Evolutionary conservation across 2,113 vertebrate species (phyloP).

Genomic region (Herpetotheres cachinnans): DNA sequence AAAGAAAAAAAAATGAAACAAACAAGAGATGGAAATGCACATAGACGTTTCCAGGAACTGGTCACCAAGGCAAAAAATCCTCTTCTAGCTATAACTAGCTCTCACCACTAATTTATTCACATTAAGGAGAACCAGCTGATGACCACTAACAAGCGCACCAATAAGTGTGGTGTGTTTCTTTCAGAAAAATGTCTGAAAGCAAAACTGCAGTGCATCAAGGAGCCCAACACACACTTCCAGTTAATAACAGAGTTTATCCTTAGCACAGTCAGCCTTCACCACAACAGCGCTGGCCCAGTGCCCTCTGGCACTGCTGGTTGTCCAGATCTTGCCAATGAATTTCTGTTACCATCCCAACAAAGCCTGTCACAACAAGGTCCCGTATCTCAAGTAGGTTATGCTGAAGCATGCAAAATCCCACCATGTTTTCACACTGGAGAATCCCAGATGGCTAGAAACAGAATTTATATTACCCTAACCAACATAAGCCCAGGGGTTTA

Average conservation of each 20-base stretch:
- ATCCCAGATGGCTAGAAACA: not conserved
- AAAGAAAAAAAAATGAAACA: not conserved
- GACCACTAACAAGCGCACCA: not conserved
- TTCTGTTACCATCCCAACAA: not conserved
- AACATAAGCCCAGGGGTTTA: not conserved
- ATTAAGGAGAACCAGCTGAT: not conserved
- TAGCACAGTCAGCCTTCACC: not conserved
- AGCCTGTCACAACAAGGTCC: not conserved
- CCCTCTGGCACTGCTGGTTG: not conserved
- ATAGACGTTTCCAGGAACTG: not conserved
- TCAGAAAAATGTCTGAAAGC: not conserved
- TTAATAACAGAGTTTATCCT: not conserved
- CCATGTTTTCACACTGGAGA: not conserved
- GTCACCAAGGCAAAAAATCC: not conserved
- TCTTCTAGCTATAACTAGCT: not conserved
- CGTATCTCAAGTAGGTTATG: not conserved
- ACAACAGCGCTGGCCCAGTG: not conserved
- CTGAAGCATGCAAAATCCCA: not conserved
- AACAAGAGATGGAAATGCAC: not conserved
- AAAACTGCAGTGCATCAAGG: not conserved
- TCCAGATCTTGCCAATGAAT: not conserved
- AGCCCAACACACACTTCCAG: not conserved
- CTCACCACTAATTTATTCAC: not conserved
- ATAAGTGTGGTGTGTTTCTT: not conserved
- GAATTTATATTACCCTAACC: not conserved